These are phyloP conservation scores for Enteromius mattozi DNA, from an alignment of 2,797 vertebrate genomes.

Conservation along the genomic window DNA sequence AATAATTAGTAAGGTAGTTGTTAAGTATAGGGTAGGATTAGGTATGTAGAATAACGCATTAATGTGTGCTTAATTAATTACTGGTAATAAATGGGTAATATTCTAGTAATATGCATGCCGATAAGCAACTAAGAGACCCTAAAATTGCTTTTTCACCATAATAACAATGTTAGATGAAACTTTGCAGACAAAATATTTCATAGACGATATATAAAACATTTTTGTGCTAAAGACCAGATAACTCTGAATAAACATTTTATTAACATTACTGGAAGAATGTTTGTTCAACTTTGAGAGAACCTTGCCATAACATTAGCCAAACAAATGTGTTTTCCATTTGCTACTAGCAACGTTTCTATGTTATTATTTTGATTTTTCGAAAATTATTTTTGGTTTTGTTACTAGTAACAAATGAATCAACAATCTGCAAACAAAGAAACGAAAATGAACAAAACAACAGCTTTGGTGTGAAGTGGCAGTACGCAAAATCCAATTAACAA, in stretches of 20 bases:
- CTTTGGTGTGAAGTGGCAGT: neutral
- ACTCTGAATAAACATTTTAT: neutral
- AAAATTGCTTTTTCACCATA: no score
- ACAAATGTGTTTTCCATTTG: neutral
- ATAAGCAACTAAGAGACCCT: no score
- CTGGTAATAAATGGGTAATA: no score
- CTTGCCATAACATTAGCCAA: neutral
- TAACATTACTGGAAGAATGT: neutral
- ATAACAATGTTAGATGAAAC: neutral
- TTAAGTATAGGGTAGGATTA: no score
- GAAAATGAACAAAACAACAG: neutral
- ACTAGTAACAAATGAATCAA: neutral
- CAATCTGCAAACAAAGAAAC: neutral
- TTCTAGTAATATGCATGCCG: no score
- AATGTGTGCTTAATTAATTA: no score
- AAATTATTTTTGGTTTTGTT: no score
- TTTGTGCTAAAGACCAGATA: neutral
- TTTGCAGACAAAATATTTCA: neutral
- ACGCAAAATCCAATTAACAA: neutral
- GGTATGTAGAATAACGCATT: no score
- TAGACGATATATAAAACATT: neutral
- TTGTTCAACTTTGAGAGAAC: neutral
- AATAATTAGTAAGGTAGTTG: no score
- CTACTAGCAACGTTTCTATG: neutral
- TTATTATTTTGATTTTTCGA: neutral